Evolutionary conservation across 1,140 invertebrate genomes (phyloP).

Genomic region (Orius insidiosus): DNA sequence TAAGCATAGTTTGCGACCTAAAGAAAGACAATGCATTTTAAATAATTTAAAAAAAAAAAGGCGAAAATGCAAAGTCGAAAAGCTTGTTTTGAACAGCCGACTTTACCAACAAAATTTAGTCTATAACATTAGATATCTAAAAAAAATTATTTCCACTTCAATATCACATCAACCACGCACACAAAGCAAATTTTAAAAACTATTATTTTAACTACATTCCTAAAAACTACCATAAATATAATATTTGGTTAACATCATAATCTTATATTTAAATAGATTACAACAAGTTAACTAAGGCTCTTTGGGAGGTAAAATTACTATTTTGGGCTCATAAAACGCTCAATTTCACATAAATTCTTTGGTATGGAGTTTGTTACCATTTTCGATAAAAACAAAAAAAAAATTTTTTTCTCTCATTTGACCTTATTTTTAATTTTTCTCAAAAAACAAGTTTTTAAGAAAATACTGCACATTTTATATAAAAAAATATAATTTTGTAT

Average conservation of each 20-base stretch:
- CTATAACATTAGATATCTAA: constrained; percentile 13
- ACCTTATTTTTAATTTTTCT: constrained; percentile 3
- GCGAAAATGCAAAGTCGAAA: constrained; percentile 11
- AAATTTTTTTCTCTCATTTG: neutral
- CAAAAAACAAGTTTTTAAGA: constrained; percentile 7
- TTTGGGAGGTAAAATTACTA: constrained; percentile 15
- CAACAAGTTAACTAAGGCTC: constrained; percentile 17
- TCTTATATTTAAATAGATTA: constrained; percentile 18
- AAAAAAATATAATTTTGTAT: neutral
- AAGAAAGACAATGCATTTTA: constrained; percentile 10
- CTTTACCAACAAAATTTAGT: constrained; percentile 14
- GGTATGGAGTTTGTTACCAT: constrained; percentile 2
- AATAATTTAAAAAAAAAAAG: neutral
- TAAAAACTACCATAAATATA: constrained; percentile 17
- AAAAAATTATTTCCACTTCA: constrained; percentile 8
- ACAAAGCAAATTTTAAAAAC: constrained; percentile 16
- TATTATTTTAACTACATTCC: constrained; percentile 13
- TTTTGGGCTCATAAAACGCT: constrained; percentile 2
- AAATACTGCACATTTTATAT: constrained; percentile 9
- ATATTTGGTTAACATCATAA: constrained; percentile 19
- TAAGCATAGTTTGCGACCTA: constrained; percentile 14
- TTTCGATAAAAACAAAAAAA: neutral
- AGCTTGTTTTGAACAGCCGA: constrained; percentile 15
- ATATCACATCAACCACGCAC: constrained; percentile 17
- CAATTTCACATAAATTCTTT: constrained; percentile 12